Conservation (phyloP, 92 coral and sea anemone genomes). For the Hydrozoanthus gracilis region DNA sequence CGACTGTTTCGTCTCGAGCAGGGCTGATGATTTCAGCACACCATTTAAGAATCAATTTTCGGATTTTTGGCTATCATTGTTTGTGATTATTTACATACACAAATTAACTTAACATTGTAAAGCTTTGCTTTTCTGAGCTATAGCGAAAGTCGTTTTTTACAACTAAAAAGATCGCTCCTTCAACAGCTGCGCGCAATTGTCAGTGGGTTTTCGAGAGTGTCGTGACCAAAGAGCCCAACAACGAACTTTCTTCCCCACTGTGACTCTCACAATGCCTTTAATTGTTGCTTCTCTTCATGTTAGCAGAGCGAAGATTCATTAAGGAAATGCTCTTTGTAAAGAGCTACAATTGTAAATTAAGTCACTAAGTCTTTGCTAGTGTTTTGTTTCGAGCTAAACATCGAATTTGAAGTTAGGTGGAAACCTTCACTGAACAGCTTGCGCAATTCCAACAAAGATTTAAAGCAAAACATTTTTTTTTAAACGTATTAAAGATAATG, state of each 20-base stretch:
- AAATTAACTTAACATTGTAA: neutral
- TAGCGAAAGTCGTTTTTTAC: neutral
- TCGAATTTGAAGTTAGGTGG: slow-evolving; percentile 16
- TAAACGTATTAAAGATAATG: neutral
- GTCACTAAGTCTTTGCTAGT: neutral
- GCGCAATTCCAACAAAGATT: neutral
- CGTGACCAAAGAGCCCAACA: neutral
- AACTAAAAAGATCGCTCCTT: neutral
- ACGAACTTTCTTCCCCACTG: neutral
- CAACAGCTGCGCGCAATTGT: neutral
- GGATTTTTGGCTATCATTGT: neutral
- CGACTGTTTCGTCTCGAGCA: too few species aligned
- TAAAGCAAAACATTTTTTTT: neutral
- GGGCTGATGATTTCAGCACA: neutral
- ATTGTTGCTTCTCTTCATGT: slow-evolving; percentile 16
- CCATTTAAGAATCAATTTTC: neutral
- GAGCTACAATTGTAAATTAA: slow-evolving; percentile 12
- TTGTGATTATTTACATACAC: neutral
- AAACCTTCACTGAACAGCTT: neutral
- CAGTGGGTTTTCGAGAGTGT: neutral
- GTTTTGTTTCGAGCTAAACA: slow-evolving; percentile 2
- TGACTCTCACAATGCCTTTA: slow-evolving; percentile 23
- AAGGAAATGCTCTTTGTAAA: neutral
- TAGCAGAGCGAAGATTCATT: neutral
- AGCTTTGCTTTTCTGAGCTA: neutral